A percentile compares a stretch with the other conserved stretches of the same genome.
Conservation (phyloP, 2,113 vertebrate genomes). For the Pygoscelis adeliae region DNA sequence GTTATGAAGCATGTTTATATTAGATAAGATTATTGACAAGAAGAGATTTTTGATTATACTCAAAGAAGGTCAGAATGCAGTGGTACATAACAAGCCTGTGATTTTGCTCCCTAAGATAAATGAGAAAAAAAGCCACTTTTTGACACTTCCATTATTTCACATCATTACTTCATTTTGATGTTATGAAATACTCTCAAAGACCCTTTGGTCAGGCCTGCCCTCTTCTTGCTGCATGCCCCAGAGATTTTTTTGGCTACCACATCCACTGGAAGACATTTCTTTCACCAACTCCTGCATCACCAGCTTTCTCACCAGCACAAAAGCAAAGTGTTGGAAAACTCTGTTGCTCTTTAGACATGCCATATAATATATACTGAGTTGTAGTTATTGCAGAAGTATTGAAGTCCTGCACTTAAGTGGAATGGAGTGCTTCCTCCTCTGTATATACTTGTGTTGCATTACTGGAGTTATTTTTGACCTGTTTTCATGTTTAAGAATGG, state of each 20-base stretch:
- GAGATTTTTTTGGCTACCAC: not conserved
- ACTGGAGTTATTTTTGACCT: not conserved
- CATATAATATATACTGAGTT: not conserved
- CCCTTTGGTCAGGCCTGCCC: not conserved
- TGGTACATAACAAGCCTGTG: not conserved
- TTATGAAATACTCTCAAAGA: not conserved
- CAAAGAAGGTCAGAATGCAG: not conserved
- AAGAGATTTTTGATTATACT: not conserved
- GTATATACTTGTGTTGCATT: not conserved
- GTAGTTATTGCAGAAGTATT: not conserved
- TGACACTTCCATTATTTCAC: not conserved
- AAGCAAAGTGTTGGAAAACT: not conserved
- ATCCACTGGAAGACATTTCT: not conserved
- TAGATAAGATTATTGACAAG: not conserved
- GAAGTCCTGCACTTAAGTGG: not conserved
- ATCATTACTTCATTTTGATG: not conserved
- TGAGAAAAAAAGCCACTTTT: not conserved
- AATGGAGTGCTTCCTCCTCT: not conserved
- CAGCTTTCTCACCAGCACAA: not conserved
- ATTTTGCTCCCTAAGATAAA: not conserved
- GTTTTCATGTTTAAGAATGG: not conserved
- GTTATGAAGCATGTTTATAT: not conserved
- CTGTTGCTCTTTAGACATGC: not conserved
- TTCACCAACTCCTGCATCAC: not conserved
- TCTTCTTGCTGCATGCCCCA: not conserved